Conservation (phyloP, 2,888 invertebrate genomes). For the Teleiodes luculella region DNA sequence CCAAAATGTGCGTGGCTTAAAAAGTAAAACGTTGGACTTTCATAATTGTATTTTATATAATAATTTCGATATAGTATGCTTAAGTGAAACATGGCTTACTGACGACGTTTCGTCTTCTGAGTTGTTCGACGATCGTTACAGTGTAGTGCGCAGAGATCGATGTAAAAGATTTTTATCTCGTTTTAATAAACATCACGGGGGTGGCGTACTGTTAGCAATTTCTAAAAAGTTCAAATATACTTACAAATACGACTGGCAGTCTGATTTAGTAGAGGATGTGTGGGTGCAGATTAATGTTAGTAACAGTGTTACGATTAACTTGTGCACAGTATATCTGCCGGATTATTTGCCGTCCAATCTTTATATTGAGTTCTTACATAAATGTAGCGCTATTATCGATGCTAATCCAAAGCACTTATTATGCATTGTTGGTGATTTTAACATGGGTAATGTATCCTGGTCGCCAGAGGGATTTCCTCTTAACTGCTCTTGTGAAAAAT, state of each 20-base stretch:
- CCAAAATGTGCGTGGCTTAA: neutral
- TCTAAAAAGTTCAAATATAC: neutral
- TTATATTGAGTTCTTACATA: neutral
- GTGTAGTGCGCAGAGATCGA: neutral
- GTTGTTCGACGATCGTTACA: neutral
- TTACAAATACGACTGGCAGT: neutral
- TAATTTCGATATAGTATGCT: too few relatives aligned
- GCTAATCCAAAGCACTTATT: neutral
- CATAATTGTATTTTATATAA: too few relatives aligned
- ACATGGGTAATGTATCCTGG: neutral
- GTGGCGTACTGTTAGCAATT: neutral
- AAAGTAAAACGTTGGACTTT: neutral
- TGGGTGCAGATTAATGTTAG: neutral
- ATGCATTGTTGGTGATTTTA: too few relatives aligned
- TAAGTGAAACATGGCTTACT: neutral
- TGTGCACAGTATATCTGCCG: neutral
- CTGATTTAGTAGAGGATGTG: neutral
- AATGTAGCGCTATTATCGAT: neutral
- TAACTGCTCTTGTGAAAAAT: too few relatives aligned
- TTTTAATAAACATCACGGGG: neutral
- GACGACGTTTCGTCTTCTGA: neutral
- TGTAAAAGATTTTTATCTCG: neutral
- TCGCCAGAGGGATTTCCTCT: neutral
- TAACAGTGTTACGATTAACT: neutral
- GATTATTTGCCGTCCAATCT: too few relatives aligned